Conservation (phyloP, 2,888 invertebrate species). For the Aethes cnicana region DNA sequence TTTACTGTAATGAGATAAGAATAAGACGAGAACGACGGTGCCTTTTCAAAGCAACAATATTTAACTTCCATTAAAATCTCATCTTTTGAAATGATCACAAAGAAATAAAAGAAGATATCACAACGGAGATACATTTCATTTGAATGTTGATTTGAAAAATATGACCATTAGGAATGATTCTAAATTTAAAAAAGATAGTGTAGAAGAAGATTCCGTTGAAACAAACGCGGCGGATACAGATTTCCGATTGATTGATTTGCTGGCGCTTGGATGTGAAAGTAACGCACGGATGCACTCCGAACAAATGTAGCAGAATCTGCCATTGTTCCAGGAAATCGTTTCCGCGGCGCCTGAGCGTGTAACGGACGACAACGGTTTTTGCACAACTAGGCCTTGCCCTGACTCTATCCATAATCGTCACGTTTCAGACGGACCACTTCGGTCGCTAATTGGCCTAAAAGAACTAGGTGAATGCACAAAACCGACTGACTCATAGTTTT, state of each 20-base stretch:
- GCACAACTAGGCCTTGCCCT: constrained; percentile 64
- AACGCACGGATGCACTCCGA: constrained; percentile 59
- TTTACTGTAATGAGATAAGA: constrained; percentile 17
- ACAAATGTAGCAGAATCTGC: constrained; percentile 63
- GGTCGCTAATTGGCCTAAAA: constrained; percentile 29
- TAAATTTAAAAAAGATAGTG: constrained; percentile 20
- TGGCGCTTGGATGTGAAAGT: constrained; percentile 56
- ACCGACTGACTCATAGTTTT: constrained; percentile 8
- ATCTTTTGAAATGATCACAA: constrained; percentile 16
- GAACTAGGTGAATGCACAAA: constrained; percentile 26
- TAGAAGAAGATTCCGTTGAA: constrained; percentile 31
- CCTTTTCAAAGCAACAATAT: constrained; percentile 17
- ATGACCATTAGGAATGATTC: constrained; percentile 3
- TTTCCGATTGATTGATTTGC: constrained; percentile 58
- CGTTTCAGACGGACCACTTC: constrained; percentile 48
- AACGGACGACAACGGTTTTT: constrained; percentile 70
- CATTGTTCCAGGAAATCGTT: constrained; percentile 61
- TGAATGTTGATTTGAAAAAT: constrained; percentile 11
- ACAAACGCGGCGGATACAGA: constrained; percentile 44
- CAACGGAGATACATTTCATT: not conserved
- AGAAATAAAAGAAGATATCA: constrained; percentile 27
- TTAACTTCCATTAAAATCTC: constrained; percentile 25
- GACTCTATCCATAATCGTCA: constrained; percentile 51
- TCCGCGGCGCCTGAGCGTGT: constrained; percentile 50
- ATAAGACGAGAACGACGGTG: not conserved